Conservation (phyloP, 1,140 invertebrate species). For the Babylonia areolata region DNA sequence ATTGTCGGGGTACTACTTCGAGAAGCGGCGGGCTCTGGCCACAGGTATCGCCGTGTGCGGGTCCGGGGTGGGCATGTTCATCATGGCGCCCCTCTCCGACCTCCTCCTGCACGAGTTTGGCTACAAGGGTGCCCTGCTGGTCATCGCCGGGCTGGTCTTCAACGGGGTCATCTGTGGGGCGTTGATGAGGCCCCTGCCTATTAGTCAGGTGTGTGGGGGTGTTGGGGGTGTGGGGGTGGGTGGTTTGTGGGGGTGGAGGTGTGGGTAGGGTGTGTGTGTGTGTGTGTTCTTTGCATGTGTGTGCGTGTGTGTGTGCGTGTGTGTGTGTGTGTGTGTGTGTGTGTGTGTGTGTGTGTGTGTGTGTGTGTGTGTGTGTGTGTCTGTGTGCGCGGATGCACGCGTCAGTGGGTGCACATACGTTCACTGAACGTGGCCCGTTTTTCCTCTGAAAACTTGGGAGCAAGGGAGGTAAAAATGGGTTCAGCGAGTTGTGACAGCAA, state of each 20-base stretch:
- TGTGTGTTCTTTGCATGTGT: too few relatives aligned
- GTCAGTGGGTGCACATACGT: background rate
- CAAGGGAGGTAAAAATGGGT: too few relatives aligned
- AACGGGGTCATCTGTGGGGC: conserved; percentile 96
- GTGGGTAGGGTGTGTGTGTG: too few relatives aligned
- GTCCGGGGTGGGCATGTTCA: conserved; percentile 91
- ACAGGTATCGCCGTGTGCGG: conserved; percentile 98
- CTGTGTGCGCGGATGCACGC: background rate
- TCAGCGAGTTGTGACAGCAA: too few relatives aligned
- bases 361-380: background rate
- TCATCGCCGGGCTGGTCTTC: conserved; percentile 89
- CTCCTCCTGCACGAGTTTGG: conserved; percentile 81
- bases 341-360: too few relatives aligned
- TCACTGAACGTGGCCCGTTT: too few relatives aligned
- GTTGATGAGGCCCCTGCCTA: conserved; percentile 90
- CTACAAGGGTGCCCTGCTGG: conserved; percentile 84
- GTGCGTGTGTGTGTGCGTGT: too few relatives aligned
- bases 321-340: too few relatives aligned
- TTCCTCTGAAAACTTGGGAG: too few relatives aligned
- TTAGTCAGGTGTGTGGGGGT: background rate
- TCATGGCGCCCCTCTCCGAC: conserved; percentile 83
- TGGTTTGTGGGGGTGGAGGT: too few relatives aligned
- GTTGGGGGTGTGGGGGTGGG: too few relatives aligned
- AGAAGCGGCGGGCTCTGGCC: conserved; percentile 96
- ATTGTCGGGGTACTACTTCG: conserved; percentile 99